Evolutionary conservation across 2,113 vertebrate species (phyloP), one percentile per base, ranked within the genome.

Genomic region (Mustelus asterias): DNA sequence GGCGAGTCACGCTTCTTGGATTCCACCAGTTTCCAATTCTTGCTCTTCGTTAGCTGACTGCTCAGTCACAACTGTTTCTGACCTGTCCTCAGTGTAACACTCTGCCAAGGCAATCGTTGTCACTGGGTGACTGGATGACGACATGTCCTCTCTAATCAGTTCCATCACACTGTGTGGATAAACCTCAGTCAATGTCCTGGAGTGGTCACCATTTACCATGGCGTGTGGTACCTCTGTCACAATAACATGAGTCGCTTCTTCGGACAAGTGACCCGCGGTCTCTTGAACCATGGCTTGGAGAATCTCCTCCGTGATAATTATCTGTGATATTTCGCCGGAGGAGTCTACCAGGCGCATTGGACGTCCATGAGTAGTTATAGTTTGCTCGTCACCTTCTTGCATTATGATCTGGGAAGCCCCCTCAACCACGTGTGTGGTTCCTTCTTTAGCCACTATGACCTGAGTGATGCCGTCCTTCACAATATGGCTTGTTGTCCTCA

Each of bases 401-500:
- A 98, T 97, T 96, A 98, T 97, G 96, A 98, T 97, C 96, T 98
- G 98, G 41, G 94, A 95, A 26, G 97, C 96, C 41, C 98, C 98
- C 96, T 98, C 98, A 95, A 98, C 97, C 98, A 98, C 98, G 96
- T 98, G 98, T 70, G 98, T 97, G 0, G 98, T 97, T 3, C 99
- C 99, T 96, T 99, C 98, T 44, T 99, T 98, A 37, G 99, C 99
- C 96, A 99, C 97, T 29, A 99, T 99, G 96, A 99, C 98, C 97
- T 99, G 99, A 22, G 98, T 98, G 86, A 99, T 97, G 0, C 99
- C 98, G 86, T 99, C 98, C 96, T 98, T 98, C 97, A 99, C 98
- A 96, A 98, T 97, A 96, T 99, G 98, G 95, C 98, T 97, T 0
- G 99, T 98, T 0, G 98, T 96, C 0, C 97, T 97, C 0, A 97